Conservation (phyloP, 2,888 invertebrate genomes). For the Parnassius glacialis region DNA sequence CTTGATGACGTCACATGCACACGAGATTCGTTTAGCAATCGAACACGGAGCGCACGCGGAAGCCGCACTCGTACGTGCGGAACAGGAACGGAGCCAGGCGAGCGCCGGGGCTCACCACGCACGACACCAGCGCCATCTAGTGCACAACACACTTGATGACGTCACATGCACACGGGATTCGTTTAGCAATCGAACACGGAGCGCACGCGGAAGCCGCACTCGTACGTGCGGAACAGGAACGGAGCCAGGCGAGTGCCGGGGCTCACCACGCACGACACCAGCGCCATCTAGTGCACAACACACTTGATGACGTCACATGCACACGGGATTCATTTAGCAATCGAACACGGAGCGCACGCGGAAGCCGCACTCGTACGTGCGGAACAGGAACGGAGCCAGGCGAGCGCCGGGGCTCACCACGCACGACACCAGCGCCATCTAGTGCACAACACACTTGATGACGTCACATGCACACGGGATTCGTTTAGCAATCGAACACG, state of each 20-base stretch:
- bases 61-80: conserved; percentile 90
- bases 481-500: no score
- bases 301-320: no score
- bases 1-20: no score
- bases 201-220: conserved; percentile 84
- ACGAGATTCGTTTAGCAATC: no score
- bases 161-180: no score
- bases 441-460: conserved; percentile 13
- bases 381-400: conserved; percentile 89
- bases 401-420: conserved; percentile 86
- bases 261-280: conserved; percentile 90
- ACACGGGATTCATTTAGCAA: no score
- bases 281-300: conserved; percentile 80
- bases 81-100: conserved; percentile 89
- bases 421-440: conserved; percentile 90
- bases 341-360: conserved; percentile 84
- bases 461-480: no score
- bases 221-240: conserved; percentile 93
- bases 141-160: neutral
- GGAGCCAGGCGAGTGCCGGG: conserved; percentile 84
- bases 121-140: conserved; percentile 88
- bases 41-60: conserved; percentile 85
- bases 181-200: conserved; percentile 77
- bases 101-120: conserved; percentile 86
- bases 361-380: conserved; percentile 90